Conservation (phyloP, 2,888 invertebrate species). For the Gastrophysa polygoni region DNA sequence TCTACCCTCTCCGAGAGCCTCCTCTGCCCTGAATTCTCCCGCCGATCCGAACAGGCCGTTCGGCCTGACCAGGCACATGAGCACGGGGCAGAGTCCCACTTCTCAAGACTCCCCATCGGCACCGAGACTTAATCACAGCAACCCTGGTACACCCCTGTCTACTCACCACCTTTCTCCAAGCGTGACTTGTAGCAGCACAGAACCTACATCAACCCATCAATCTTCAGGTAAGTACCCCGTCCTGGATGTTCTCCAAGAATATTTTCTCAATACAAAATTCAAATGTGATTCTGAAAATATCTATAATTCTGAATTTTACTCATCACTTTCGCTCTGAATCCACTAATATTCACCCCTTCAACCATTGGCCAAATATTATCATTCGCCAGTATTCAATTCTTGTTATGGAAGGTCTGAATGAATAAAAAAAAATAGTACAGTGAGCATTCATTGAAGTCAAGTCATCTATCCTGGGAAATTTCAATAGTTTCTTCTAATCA, state of each 20-base stretch:
- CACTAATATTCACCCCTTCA: too few relatives aligned
- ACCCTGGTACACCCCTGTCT: conserved; percentile 74
- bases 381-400: too few relatives aligned
- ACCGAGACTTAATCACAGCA: conserved; percentile 66
- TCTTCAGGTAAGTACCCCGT: conserved; percentile 52
- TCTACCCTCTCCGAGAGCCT: conserved; percentile 74
- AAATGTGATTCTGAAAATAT: too few relatives aligned
- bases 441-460: too few relatives aligned
- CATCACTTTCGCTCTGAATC: too few relatives aligned
- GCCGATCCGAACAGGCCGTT: conserved; percentile 67
- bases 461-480: too few relatives aligned
- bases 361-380: too few relatives aligned
- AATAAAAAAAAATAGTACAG: too few relatives aligned
- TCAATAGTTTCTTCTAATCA: too few relatives aligned
- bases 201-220: conserved; percentile 56
- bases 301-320: too few relatives aligned
- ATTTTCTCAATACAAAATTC: too few relatives aligned
- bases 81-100: conserved; percentile 67
- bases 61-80: conserved; percentile 59
- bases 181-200: conserved; percentile 57
- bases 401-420: too few relatives aligned
- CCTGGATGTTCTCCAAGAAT: neutral
- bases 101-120: conserved; percentile 67
- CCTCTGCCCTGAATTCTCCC: conserved; percentile 73
- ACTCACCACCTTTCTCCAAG: conserved; percentile 65